phyloP scores from a whole-genome alignment of 2,888 invertebrate species.

The Acronicta alni region DNA sequence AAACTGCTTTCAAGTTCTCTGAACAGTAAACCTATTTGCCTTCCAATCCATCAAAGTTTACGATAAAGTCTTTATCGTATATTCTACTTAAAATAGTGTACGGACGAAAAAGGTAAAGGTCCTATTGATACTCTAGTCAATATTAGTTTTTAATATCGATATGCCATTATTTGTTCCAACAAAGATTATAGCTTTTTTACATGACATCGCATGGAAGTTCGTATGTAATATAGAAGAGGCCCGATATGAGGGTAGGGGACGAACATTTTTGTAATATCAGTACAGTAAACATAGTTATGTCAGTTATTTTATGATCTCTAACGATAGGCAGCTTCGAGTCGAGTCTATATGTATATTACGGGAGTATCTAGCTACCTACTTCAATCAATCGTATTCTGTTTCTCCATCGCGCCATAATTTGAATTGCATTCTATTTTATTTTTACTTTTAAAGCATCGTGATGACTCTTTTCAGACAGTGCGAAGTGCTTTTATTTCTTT shows the following conservation, averaged over 20 bases:
- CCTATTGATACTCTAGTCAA: constrained; percentile 48
- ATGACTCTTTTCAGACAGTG: constrained; percentile 9
- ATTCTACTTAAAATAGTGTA: constrained; percentile 57
- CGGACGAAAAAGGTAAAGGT: constrained; percentile 43
- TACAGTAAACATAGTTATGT: constrained; percentile 43
- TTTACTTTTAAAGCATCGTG: neutral
- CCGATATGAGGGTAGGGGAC: constrained; percentile 32
- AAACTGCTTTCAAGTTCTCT: constrained; percentile 68
- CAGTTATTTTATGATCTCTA: constrained; percentile 26
- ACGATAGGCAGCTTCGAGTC: constrained; percentile 19
- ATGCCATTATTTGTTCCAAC: constrained; percentile 44
- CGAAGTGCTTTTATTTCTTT: neutral
- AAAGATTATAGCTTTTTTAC: constrained; percentile 48
- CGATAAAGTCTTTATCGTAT: constrained; percentile 62
- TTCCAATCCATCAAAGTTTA: constrained; percentile 68
- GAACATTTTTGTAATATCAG: constrained; percentile 43
- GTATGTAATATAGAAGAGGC: constrained; percentile 31
- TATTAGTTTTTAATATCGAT: constrained; percentile 58
- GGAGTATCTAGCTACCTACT: too few relatives aligned
- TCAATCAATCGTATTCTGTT: too few relatives aligned
- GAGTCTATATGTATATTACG: neutral
- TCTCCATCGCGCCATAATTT: neutral
- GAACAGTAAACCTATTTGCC: constrained; percentile 67
- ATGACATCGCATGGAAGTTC: constrained; percentile 14
- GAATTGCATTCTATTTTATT: constrained; percentile 10